phyloP scores from a whole-genome alignment of 2,888 invertebrate species.

The Allolobophora icterica region DNA sequence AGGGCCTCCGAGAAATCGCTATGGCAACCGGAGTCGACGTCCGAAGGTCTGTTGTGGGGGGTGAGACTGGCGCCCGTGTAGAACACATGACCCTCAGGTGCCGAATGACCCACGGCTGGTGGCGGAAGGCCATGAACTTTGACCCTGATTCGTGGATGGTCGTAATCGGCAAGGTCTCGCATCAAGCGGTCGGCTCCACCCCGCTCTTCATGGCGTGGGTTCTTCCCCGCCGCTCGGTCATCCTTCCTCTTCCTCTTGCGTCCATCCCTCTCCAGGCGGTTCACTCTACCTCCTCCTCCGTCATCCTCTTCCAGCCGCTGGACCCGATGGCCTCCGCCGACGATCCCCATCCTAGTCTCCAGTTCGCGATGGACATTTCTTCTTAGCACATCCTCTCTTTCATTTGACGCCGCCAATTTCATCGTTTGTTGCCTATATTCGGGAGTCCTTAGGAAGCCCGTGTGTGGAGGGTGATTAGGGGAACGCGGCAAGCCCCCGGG shows the following conservation, averaged over 20 bases:
- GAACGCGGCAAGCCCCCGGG: background rate
- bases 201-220: background rate
- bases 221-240: background rate
- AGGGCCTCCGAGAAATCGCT: conserved; percentile 4
- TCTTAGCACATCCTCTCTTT: background rate
- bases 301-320: background rate
- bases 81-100: background rate
- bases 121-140: background rate
- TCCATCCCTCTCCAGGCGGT: background rate
- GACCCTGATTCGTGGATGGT: conserved; percentile 4
- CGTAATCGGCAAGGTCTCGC: background rate
- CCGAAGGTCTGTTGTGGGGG: background rate
- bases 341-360: background rate
- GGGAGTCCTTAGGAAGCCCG: background rate
- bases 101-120: background rate
- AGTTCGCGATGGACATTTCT: background rate
- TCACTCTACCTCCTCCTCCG: background rate
- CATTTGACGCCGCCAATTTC: background rate
- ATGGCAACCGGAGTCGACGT: conserved; percentile 27
- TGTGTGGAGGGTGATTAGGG: background rate
- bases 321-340: background rate
- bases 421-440: background rate
- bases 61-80: background rate
- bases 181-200: background rate
- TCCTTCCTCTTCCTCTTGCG: background rate